These are phyloP conservation scores for Eristalinus sepulchralis DNA, from an alignment of 2,888 invertebrate genomes.

Conservation along the genomic window DNA sequence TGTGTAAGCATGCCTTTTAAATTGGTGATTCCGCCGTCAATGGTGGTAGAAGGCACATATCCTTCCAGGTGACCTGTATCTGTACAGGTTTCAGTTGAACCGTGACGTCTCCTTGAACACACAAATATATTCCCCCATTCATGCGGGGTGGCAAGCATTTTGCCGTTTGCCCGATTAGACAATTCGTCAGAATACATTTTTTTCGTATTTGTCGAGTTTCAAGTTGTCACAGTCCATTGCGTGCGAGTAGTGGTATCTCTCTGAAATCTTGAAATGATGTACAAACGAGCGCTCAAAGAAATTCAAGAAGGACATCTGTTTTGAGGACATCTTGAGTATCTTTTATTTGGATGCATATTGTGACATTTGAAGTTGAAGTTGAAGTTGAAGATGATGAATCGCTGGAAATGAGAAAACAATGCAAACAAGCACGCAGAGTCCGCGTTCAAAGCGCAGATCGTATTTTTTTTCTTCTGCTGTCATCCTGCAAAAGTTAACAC, in stretches of 20 bases:
- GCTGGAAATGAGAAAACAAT: neutral
- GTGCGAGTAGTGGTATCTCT: conserved; percentile 1
- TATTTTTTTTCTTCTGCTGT: conserved; percentile 10
- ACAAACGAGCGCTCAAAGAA: neutral
- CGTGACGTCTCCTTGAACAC: neutral
- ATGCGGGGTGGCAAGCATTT: neutral
- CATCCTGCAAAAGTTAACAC: conserved; percentile 23
- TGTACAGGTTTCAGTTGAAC: neutral
- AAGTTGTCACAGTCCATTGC: conserved; percentile 27
- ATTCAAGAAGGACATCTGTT: conserved; percentile 16
- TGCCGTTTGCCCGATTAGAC: neutral
- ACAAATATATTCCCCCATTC: neutral
- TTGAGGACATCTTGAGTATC: conserved; percentile 26
- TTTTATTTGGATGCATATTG: conserved; percentile 34
- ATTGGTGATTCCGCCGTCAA: neutral
- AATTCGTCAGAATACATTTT: neutral
- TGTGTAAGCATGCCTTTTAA: neutral
- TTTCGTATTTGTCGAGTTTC: neutral
- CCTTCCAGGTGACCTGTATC: neutral
- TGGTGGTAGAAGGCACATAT: neutral
- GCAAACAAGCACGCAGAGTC: neutral
- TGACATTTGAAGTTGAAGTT: conserved; percentile 52
- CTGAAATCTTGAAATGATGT: neutral
- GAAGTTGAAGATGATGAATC: conserved; percentile 3
- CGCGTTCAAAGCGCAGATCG: conserved; percentile 38